Percentiles rank a stretch among this genome's conserved stretches.
phyloP scores from a whole-genome alignment of 35 echinoderm and acorn worm genomes.

The Ophiothrix spiculata region DNA sequence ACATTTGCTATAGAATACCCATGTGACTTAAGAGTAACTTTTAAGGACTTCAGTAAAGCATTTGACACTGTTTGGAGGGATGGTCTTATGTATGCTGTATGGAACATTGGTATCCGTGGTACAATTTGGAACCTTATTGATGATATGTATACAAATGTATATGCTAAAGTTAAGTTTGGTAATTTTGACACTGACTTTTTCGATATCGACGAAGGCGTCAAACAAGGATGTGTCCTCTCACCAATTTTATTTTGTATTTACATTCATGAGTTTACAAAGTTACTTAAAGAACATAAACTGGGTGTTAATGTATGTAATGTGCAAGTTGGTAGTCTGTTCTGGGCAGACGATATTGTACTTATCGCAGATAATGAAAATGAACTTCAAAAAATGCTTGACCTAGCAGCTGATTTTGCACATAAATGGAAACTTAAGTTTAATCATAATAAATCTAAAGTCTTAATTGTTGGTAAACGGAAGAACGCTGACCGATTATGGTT shows the following conservation, averaged over 20 bases:
- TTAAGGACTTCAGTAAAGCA: conserved; percentile 5
- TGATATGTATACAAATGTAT: not conserved
- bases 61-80: not conserved
- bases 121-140: not conserved
- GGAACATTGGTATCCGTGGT: not conserved
- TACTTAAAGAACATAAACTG: not conserved
- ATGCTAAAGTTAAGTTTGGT: conserved; percentile 4
- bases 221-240: not conserved
- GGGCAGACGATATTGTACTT: not conserved
- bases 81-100: not conserved
- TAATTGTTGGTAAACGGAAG: not conserved
- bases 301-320: not conserved
- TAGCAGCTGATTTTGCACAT: not conserved
- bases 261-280: not conserved
- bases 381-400: not conserved
- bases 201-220: not conserved
- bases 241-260: not conserved
- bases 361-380: not conserved
- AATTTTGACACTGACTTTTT: not conserved
- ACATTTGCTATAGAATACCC: too few species aligned
- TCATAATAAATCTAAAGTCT: not conserved
- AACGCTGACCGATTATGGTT: not conserved
- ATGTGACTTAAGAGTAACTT: too few species aligned
- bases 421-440: not conserved
- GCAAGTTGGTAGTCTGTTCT: not conserved